Base-by-base conservation (phyloP, 53 echinoderm and acorn worm genomes). In the Arbacia lixula region DNA sequence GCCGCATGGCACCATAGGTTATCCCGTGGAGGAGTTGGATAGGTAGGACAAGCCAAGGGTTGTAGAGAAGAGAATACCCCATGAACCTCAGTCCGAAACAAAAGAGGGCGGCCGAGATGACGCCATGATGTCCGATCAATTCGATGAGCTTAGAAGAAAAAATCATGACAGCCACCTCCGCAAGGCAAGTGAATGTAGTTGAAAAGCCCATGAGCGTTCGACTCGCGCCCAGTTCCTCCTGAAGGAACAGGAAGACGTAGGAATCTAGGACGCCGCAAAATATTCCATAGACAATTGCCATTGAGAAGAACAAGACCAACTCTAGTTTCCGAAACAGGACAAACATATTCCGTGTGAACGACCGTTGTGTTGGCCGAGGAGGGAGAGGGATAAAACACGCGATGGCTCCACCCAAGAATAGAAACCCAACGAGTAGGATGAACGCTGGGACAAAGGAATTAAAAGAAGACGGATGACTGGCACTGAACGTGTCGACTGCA, bases 191-290 rank as follows among this genome's bases (percentile, higher is more conserved):
- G 12, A 93, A 65, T 19, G 93, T 93, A 20, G 92, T 55, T 2
- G 94, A 92, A 32, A 99, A 55, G 2, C 99, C 99, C 99, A 99
- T 99, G 4, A 99, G 64, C 1, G 84, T 53, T 60, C 92, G 87
- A 34, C 88, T 78, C 6, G 83, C 87, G 25, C 79, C 32, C 33
- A 99, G 67, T 32, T 99, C 94, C 27, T 86, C 88, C 46, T 46
- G 46, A 14, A 99, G 71, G 71, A 90, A 99, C 42, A 99, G 60
- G 82, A 99, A 99, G 19, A 90, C 72, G 66, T 67, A 99, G 1
- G 94, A 92, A 22, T 43, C 61, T 12, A 87, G 91, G 32, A 94
- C 89, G 43, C 99, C 99, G 29, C 94, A 40, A 29, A 86, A 92
- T 17, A 89, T 55, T 27, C 81, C 89, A 36, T 71, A 68, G 12